Conservation (phyloP, 1,140 invertebrate species). For the Papilio xuthus region DNA sequence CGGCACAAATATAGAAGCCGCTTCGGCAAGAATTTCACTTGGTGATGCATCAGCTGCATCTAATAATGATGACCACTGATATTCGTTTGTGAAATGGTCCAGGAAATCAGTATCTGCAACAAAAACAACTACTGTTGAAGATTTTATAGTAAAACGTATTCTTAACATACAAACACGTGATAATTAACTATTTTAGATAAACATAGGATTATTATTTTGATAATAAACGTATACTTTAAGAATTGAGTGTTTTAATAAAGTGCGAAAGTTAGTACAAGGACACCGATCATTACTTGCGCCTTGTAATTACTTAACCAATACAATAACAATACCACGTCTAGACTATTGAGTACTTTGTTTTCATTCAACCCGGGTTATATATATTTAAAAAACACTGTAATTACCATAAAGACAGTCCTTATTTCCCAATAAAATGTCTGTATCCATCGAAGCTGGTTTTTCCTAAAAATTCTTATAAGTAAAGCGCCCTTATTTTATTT, state of each 20-base stretch:
- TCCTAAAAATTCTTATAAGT: conserved; percentile 13
- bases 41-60: conserved; percentile 70
- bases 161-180: neutral
- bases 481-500: conserved; percentile 37
- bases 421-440: conserved; percentile 66
- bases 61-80: conserved; percentile 68
- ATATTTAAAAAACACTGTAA: conserved; percentile 45
- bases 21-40: conserved; percentile 75
- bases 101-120: conserved; percentile 68
- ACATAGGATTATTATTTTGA: neutral
- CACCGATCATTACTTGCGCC: neutral
- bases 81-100: conserved; percentile 67
- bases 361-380: conserved; percentile 53
- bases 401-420: conserved; percentile 72
- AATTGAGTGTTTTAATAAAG: neutral
- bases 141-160: neutral
- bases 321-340: conserved; percentile 23
- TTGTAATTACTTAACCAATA: conserved; percentile 26
- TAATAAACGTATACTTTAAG: neutral
- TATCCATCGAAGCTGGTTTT: conserved; percentile 62
- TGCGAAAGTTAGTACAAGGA: conserved; percentile 34
- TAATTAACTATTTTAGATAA: neutral
- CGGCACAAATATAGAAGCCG: conserved; percentile 63
- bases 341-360: conserved; percentile 52
- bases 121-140: neutral